phyloP scores from a whole-genome alignment of 2,113 vertebrate genomes.

The Pseudopodoces humilis region DNA sequence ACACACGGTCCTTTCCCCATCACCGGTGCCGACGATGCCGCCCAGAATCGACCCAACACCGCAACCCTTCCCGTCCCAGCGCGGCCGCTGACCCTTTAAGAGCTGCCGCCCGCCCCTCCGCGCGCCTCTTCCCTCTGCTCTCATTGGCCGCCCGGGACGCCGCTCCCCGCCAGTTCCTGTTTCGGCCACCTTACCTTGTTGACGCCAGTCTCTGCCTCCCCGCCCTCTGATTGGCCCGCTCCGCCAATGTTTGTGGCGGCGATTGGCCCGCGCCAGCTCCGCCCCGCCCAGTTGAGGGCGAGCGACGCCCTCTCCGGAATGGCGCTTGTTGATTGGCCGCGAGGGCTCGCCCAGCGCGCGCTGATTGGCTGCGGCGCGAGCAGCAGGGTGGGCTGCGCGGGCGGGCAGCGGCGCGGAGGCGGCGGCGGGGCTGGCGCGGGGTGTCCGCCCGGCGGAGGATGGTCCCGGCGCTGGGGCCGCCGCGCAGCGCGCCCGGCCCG shows the following conservation, averaged over 20 bases:
- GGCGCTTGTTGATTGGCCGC: neutral
- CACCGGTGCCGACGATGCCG: rapidly evolving
- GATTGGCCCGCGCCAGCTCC: neutral
- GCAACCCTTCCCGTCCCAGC: rapidly evolving
- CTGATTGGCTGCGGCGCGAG: neutral
- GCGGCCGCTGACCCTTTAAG: constrained; percentile 56
- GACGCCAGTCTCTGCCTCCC: neutral
- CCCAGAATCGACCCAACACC: rapidly evolving
- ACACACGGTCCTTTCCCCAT: rapidly evolving
- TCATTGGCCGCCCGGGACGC: neutral
- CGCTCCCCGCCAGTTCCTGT: constrained; percentile 9
- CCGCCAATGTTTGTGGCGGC: neutral
- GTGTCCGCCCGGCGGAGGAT: constrained; percentile 50
- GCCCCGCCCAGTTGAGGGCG: neutral
- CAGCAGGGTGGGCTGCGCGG: neutral
- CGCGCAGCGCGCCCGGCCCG: neutral
- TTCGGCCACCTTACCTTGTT: constrained; percentile 24
- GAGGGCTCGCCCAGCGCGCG: neutral
- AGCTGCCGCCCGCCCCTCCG: neutral
- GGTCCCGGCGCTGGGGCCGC: constrained; percentile 67
- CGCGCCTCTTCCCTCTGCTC: neutral
- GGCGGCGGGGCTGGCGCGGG: neutral
- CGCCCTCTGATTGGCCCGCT: neutral
- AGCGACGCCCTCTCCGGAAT: neutral
- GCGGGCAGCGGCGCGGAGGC: neutral